These are phyloP conservation scores for Rhinatrema bivittatum DNA, from an alignment of 2,797 vertebrate genomes.

Conservation along the genomic window DNA sequence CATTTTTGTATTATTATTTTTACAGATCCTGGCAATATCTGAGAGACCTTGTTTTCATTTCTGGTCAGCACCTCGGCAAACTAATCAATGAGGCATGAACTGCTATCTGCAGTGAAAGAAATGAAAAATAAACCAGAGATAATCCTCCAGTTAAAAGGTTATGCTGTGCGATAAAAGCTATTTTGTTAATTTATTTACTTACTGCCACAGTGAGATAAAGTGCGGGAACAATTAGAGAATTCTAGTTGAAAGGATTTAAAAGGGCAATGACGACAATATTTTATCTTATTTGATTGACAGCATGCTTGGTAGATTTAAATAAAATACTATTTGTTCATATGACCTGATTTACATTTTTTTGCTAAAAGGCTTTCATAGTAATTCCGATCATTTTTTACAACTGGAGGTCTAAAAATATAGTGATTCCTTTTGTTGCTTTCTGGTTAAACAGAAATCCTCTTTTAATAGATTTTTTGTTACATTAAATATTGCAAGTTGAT, in stretches of 20 bases:
- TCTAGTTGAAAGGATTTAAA: slow-evolving; percentile 97
- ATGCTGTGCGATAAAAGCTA: slow-evolving; percentile 98
- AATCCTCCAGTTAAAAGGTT: slow-evolving; percentile 99
- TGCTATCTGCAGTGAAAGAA: slow-evolving; percentile 92
- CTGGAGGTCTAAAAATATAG: not conserved
- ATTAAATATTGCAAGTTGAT: too few species aligned
- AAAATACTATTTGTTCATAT: not conserved
- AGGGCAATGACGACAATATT: slow-evolving; percentile 98
- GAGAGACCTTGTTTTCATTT: slow-evolving; percentile 91
- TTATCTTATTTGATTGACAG: slow-evolving; percentile 85
- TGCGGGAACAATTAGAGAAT: slow-evolving; percentile 99
- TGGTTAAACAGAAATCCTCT: too few species aligned
- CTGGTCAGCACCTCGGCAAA: slow-evolving; percentile 94
- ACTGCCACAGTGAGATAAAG: slow-evolving; percentile 98
- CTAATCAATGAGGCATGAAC: slow-evolving; percentile 98
- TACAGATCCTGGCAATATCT: slow-evolving; percentile 75
- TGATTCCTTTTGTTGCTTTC: not conserved
- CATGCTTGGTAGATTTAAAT: not conserved
- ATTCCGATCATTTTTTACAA: slow-evolving; percentile 31
- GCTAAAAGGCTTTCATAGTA: too few species aligned
- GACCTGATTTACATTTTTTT: not conserved
- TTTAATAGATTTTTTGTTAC: not conserved
- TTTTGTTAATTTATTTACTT: slow-evolving; percentile 99
- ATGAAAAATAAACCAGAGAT: slow-evolving; percentile 99
- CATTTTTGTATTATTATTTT: slow-evolving; percentile 31